phyloP scores from a whole-genome alignment of 2,113 vertebrate genomes.

The Rhinoderma darwinii region DNA sequence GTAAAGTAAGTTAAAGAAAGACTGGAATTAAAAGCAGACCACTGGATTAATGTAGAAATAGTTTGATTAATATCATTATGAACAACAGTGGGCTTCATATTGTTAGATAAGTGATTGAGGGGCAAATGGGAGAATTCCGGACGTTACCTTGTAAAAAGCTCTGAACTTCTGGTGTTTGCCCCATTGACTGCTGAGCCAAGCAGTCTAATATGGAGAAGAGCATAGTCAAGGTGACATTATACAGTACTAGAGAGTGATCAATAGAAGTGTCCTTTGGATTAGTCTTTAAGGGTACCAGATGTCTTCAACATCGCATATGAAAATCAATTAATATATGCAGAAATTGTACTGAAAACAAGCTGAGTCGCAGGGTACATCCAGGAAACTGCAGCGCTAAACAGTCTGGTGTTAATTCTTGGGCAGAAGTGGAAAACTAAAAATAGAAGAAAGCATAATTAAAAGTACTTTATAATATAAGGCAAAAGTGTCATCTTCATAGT shows the following conservation, averaged over 20 bases:
- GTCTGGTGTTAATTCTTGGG: constrained; percentile 32
- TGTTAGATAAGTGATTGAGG: too few species aligned
- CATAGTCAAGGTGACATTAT: not conserved
- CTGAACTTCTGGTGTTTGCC: too few species aligned
- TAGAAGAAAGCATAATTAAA: constrained; percentile 10
- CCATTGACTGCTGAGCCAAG: too few species aligned
- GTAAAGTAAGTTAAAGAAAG: too few species aligned
- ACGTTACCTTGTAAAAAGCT: too few species aligned
- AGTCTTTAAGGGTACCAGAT: constrained; percentile 3
- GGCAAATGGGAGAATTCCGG: too few species aligned
- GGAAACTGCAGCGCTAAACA: constrained; percentile 44
- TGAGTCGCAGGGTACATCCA: constrained; percentile 8
- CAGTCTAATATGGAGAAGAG: not conserved
- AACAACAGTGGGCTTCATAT: too few species aligned
- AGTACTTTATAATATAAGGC: not conserved
- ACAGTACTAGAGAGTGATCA: too few species aligned
- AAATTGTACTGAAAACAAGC: constrained; percentile 35
- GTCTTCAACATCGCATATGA: constrained; percentile 17
- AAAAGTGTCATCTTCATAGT: not conserved
- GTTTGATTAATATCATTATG: too few species aligned
- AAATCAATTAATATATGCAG: constrained; percentile 45
- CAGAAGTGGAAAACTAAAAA: constrained; percentile 14
- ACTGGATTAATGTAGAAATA: too few species aligned
- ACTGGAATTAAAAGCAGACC: too few species aligned
- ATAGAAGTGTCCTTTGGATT: not conserved